Percentiles rank a stretch among this genome's conserved stretches.
Evolutionary conservation across 2,888 invertebrate species (phyloP).

Genomic region (Acrobeloides nanus): DNA sequence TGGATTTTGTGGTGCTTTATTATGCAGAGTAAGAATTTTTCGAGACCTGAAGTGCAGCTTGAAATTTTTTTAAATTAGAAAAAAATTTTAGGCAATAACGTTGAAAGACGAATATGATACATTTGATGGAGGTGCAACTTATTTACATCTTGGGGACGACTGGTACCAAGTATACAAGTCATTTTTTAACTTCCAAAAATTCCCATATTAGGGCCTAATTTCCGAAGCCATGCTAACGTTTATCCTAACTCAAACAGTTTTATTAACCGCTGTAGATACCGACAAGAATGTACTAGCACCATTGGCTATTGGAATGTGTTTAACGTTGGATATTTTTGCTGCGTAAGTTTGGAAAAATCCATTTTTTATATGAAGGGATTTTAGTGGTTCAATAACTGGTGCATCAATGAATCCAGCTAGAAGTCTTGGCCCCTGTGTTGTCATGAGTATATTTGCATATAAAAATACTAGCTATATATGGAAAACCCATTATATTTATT

Average conservation of each 20-base stretch:
- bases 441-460: constrained; percentile 16
- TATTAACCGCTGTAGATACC: constrained; percentile 54
- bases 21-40: constrained; percentile 27
- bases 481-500: constrained; percentile 46
- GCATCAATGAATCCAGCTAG: constrained; percentile 57
- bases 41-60: not conserved
- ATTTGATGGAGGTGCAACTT: constrained; percentile 25
- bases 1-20: constrained; percentile 52
- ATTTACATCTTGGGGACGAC: constrained; percentile 9
- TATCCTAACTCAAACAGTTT: constrained; percentile 54
- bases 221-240: constrained; percentile 49
- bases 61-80: constrained; percentile 1
- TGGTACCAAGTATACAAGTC: constrained; percentile 23
- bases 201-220: constrained; percentile 30
- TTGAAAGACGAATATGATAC: constrained; percentile 15
- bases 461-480: not conserved
- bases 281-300: constrained; percentile 50
- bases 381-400: constrained; percentile 52
- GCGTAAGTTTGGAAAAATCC: constrained; percentile 38
- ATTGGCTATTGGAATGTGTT: constrained; percentile 54
- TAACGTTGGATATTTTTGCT: constrained; percentile 53
- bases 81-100: constrained; percentile 17
- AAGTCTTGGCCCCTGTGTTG: constrained; percentile 55
- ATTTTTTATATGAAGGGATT: constrained; percentile 1
- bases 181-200: not conserved